Base-by-base conservation (phyloP, 2,797 vertebrate genomes). In the Paedocypris micromegethes region DNA sequence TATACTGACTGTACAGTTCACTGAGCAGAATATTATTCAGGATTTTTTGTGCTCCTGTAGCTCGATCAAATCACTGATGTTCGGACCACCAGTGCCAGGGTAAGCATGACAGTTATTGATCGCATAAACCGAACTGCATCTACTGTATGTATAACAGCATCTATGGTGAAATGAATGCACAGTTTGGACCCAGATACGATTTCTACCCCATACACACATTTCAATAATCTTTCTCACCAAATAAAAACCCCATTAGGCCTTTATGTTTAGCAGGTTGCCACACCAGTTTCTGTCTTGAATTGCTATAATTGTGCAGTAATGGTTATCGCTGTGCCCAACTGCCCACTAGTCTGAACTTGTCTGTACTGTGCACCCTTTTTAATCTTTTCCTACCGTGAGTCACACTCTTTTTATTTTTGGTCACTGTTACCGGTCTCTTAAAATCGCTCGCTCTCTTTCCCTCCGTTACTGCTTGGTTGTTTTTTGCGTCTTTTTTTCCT, bases 271-370 rank as follows among this genome's bases (percentile, higher is more conserved):
- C 3, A n/a, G 41, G 53, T 3, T 6, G 4, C 39, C 9, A 41
- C 39, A 39, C 7, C 40, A 40, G 4, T 42, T 56, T 2, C 40
- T n/a, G 40, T 7, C 40, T 56, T 42, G 54, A 23, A 69, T 69
- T 42, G 62, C 49, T 42, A 40, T 69, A 51, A 45, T 70, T 56
- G 53, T 63, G 44, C 6, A 4, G 51, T 70, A 70, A 57, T 63
- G 45, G 68, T 44, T 55, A 63, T 55, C 45, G 3, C 5, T 54
- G 7, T 23, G 23, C 23, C 51, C 45, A 60, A 23, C 23, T 23
- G 23, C 23, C 51, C 66, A 60, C 66, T 39, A 54, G 66, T 38
- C 45, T 69, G 45, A 69, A 69, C 51, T 62, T 48, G 8, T 50
- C 59, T 63, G 23, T 9, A 43, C 44, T 45, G 58, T 49, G 62